Evolutionary conservation across 1,140 invertebrate genomes (phyloP).

Genomic region (Halyomorpha halys): DNA sequence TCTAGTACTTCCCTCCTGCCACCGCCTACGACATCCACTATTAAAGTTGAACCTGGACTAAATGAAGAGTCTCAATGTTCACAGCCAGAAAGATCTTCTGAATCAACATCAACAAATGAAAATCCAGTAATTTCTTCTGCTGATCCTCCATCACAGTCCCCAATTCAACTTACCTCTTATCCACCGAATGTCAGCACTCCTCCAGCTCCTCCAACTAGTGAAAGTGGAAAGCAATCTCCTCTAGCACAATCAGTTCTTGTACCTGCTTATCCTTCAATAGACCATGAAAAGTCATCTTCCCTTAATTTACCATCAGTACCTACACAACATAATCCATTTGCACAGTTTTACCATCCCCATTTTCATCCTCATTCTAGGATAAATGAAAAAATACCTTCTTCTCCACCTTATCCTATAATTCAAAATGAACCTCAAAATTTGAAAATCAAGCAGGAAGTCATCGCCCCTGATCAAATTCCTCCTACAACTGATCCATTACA

Average conservation of each 20-base stretch:
- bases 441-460: conserved; percentile 66
- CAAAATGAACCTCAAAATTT: conserved; percentile 58
- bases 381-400: conserved; percentile 29
- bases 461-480: conserved; percentile 40
- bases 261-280: conserved; percentile 24
- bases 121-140: background rate
- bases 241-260: conserved; percentile 27
- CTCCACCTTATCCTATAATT: conserved; percentile 28
- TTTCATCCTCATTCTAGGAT: conserved; percentile 30
- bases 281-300: conserved; percentile 28
- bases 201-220: conserved; percentile 4
- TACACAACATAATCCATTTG: conserved; percentile 26
- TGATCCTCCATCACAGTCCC: conserved; percentile 16
- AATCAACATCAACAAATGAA: background rate
- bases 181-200: background rate
- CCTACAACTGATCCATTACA: conserved; percentile 57
- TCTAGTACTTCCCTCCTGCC: background rate
- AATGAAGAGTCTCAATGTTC: background rate
- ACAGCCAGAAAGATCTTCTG: background rate
- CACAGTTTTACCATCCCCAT: conserved; percentile 32
- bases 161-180: conserved; percentile 29
- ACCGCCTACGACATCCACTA: background rate
- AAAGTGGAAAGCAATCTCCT: conserved; percentile 21
- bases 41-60: conserved; percentile 27
- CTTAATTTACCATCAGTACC: conserved; percentile 30